Evolutionary conservation across 2,888 invertebrate species (phyloP).

Genomic region (Epicampocera succincta): DNA sequence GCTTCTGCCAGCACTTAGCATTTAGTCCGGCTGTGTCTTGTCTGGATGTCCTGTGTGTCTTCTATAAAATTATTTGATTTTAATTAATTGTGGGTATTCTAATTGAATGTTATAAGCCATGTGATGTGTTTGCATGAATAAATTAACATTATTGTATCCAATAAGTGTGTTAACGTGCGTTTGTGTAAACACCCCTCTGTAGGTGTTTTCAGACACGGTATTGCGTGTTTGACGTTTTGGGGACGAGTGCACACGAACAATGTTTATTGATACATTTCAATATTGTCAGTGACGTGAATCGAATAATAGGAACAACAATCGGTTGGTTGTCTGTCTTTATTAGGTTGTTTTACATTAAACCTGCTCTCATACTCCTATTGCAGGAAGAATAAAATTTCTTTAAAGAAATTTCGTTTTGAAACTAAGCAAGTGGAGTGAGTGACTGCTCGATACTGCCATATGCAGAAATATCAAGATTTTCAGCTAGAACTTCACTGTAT

Average conservation of each 20-base stretch:
- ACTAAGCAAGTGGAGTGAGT: too few species aligned
- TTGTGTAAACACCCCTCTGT: not conserved
- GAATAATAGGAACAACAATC: not conserved
- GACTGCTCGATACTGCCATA: too few species aligned
- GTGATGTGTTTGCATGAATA: constrained; percentile 60
- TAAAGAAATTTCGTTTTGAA: too few species aligned
- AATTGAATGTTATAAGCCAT: constrained; percentile 65
- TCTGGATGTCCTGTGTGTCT: constrained; percentile 36
- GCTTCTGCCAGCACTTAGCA: not conserved
- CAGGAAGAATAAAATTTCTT: not conserved
- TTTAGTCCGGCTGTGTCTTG: constrained; percentile 28
- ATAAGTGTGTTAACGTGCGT: constrained; percentile 1
- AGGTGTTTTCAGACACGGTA: not conserved
- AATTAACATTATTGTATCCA: constrained; percentile 48
- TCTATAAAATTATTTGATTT: constrained; percentile 64
- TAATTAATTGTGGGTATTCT: constrained; percentile 69
- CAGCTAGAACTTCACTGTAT: too few species aligned
- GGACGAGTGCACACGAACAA: not conserved
- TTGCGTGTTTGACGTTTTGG: constrained; percentile 8
- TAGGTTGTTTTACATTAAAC: not conserved
- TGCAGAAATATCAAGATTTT: too few species aligned
- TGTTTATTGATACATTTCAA: constrained; percentile 19
- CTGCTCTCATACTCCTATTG: not conserved
- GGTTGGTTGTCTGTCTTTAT: not conserved
- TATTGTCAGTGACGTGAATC: constrained; percentile 6